Conservation (phyloP, 37 sponge, comb jelly and placozoan genomes). For the Amphimedon queenslandica region DNA sequence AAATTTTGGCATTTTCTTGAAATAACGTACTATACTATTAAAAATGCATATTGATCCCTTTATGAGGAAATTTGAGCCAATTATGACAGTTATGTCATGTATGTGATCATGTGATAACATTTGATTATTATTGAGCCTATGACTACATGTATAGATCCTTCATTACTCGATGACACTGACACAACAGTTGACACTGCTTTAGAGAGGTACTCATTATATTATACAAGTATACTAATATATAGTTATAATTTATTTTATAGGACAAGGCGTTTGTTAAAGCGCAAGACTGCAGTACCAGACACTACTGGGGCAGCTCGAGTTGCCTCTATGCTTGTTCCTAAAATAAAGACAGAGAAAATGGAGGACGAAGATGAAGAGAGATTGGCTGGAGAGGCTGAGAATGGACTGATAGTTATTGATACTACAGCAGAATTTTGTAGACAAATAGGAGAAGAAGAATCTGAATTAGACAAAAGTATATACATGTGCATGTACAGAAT, state of each 20-base stretch:
- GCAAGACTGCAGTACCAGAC: not conserved
- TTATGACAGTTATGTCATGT: no score
- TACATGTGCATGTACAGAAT: no score
- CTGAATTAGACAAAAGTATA: not conserved
- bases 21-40: no score
- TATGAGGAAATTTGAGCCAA: no score
- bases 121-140: no score
- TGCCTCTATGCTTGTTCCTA: conserved; percentile 25
- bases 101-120: no score
- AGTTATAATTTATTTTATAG: conserved; percentile 9
- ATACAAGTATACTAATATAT: no score
- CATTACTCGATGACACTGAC: conserved; percentile 7
- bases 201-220: conserved; percentile 8
- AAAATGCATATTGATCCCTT: not conserved
- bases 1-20: no score
- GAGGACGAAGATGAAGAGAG: not conserved
- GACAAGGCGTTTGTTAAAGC: conserved; percentile 41
- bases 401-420: conserved; percentile 82
- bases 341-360: conserved; percentile 15
- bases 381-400: not conserved
- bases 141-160: not conserved
- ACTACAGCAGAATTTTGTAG: conserved; percentile 74
- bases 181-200: not conserved
- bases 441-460: conserved; percentile 57
- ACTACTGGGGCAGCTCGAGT: conserved; percentile 45